Base-by-base conservation (phyloP, 37 sponge, comb jelly and placozoan genomes). In the Theonella swinhoei region DNA sequence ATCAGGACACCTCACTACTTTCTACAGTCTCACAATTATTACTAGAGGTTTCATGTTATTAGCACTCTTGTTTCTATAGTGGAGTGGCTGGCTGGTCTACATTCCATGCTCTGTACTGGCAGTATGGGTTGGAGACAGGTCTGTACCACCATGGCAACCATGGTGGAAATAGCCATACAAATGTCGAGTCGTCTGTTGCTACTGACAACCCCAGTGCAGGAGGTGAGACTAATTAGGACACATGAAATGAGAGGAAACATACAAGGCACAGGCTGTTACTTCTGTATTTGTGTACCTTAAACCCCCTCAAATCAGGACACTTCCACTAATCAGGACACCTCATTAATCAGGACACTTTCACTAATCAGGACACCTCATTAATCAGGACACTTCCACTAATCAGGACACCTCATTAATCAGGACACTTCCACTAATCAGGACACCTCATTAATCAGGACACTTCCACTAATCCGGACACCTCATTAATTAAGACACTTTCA, bases 231-330 rank as follows among this genome's bases (percentile, higher is more conserved):
- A n/a, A n/a, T n/a, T n/a, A n/a, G n/a, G n/a, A n/a, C n/a, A n/a
- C n/a, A n/a, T n/a, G n/a, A n/a, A n/a, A n/a, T n/a, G n/a, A n/a
- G n/a, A n/a, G n/a, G n/a, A n/a, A n/a, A n/a, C n/a, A 26, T 30
- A 74, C 38, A 74, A 11, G 24, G 58, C 17, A 35, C 24, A 23
- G 11, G 25, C 24, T 74, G 11, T 30, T n/a, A 2, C 8, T 23
- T 70, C 23, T 42, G 34, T 79, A n/a, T 2, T 69, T 79, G 71
- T 36, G 71, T 35, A 28, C 11, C 58, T 41, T 19, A 35, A 3
- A 17, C 28, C 20, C 22, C 66, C 39, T 41, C 1, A 61, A 93
- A 88, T 47, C 7, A 47, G 54, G 54, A 47, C 54, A 47, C 54
- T 14, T 14, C 54, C n/a, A 17, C 11, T 17, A 47, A 47, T 47